Percentiles rank a stretch among this genome's conserved stretches.
phyloP scores from a whole-genome alignment of 2,113 vertebrate genomes.

The Hymenochirus boettgeri region DNA sequence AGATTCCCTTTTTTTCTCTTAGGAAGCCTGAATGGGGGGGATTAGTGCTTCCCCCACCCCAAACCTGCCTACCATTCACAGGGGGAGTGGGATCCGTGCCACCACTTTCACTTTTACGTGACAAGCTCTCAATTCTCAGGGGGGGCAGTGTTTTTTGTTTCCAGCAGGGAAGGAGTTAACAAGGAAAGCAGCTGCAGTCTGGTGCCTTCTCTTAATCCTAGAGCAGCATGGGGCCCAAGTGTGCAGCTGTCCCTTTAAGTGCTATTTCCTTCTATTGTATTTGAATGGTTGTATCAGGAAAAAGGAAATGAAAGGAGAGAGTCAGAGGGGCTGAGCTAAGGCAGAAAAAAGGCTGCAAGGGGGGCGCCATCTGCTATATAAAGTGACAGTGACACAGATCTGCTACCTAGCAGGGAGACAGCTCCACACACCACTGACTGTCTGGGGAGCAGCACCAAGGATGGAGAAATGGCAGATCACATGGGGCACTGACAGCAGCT shows the following conservation, averaged over 20 bases:
- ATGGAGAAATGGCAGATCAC: slow-evolving; percentile 38
- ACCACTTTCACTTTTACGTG: neutral
- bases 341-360: slow-evolving; percentile 50
- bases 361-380: slow-evolving; percentile 32
- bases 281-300: slow-evolving; percentile 97
- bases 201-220: slow-evolving; percentile 50
- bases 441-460: slow-evolving; percentile 7
- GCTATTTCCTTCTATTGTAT: slow-evolving; percentile 97
- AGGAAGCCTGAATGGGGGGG: too few relatives aligned
- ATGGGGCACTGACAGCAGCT: slow-evolving; percentile 39
- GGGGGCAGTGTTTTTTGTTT: neutral
- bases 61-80: too few relatives aligned
- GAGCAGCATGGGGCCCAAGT: slow-evolving; percentile 57
- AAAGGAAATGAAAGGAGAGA: slow-evolving; percentile 89
- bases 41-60: too few relatives aligned
- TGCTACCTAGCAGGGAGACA: slow-evolving; percentile 29
- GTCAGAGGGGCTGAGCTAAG: slow-evolving; percentile 66
- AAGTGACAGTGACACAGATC: slow-evolving; percentile 41
- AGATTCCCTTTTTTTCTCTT: too few relatives aligned
- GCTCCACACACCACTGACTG: neutral
- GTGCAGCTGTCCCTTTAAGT: slow-evolving; percentile 88
- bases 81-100: too few relatives aligned
- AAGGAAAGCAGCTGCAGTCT: slow-evolving; percentile 43
- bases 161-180: slow-evolving; percentile 13
- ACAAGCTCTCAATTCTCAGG: neutral